Conservation (phyloP, 1,140 invertebrate genomes). For the Lepidurus couesii region DNA sequence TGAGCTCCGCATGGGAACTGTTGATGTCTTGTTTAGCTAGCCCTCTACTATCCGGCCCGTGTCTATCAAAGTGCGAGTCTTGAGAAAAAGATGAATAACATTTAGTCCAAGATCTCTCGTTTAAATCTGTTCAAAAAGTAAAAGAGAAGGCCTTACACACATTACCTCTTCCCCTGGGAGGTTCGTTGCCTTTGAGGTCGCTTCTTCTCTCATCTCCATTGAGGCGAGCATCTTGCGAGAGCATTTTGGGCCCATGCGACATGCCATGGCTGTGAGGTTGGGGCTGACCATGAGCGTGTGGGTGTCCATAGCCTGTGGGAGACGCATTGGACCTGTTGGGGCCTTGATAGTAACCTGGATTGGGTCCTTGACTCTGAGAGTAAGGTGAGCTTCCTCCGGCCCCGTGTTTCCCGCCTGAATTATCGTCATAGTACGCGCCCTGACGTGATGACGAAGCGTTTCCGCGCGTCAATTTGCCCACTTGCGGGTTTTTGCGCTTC, state of each 20-base stretch:
- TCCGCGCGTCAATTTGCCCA: slow-evolving; percentile 52
- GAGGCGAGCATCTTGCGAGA: background rate
- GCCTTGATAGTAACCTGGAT: background rate
- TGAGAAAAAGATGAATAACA: background rate
- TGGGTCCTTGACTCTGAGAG: background rate
- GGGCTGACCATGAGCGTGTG: background rate
- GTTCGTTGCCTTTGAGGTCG: background rate
- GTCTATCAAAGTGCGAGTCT: background rate
- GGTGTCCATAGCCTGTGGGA: background rate
- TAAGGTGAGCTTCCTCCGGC: background rate
- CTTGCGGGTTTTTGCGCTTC: slow-evolving; percentile 60
- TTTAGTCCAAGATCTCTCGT: background rate
- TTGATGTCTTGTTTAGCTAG: background rate
- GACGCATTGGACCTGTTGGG: background rate
- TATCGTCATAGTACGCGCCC: slow-evolving; percentile 24
- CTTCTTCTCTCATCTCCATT: slow-evolving; percentile 5
- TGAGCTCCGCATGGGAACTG: background rate
- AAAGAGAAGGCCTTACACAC: background rate
- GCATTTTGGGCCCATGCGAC: background rate
- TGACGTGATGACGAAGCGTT: slow-evolving; percentile 48
- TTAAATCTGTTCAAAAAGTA: background rate
- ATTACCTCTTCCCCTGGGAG: slow-evolving; percentile 8
- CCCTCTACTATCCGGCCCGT: background rate
- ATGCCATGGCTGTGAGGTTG: background rate
- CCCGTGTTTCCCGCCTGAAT: background rate